phyloP scores from a whole-genome alignment of 2,888 invertebrate genomes.

The Drosophila greeni region DNA sequence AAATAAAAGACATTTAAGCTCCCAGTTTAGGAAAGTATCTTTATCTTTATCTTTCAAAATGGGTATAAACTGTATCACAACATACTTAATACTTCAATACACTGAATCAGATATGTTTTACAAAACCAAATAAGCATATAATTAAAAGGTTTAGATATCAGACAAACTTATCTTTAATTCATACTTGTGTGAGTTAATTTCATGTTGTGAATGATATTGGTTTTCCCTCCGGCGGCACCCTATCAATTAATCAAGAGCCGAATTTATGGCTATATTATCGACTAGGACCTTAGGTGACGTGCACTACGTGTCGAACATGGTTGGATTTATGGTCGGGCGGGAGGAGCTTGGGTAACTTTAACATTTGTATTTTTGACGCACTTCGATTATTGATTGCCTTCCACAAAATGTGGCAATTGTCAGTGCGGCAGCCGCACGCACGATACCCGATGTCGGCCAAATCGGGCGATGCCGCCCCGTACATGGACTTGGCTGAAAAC shows the following conservation, averaged over 20 bases:
- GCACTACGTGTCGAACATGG: constrained; percentile 27
- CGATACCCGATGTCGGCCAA: constrained; percentile 51
- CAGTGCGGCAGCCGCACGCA: constrained; percentile 45
- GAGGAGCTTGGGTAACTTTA: constrained; percentile 41
- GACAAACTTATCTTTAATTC: background rate
- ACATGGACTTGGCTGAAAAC: constrained; percentile 49
- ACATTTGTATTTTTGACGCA: constrained; percentile 68
- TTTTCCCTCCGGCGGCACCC: background rate
- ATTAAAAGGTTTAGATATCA: background rate
- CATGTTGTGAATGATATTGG: background rate
- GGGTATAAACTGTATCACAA: too few species aligned
- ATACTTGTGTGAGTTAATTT: background rate
- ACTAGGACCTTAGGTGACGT: constrained; percentile 25
- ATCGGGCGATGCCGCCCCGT: constrained; percentile 41
- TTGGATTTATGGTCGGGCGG: constrained; percentile 36
- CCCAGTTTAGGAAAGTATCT: too few species aligned
- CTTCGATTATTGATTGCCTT: constrained; percentile 71
- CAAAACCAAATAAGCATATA: background rate
- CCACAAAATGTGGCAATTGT: constrained; percentile 69
- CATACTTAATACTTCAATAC: too few species aligned
- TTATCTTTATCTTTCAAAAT: too few species aligned
- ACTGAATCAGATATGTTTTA: background rate
- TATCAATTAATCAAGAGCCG: constrained; percentile 40
- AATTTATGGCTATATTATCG: constrained; percentile 30
- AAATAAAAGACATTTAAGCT: too few species aligned